These are phyloP conservation scores for Nothoprocta perdicaria DNA, from an alignment of 2,113 vertebrate species.

Conservation along the genomic window DNA sequence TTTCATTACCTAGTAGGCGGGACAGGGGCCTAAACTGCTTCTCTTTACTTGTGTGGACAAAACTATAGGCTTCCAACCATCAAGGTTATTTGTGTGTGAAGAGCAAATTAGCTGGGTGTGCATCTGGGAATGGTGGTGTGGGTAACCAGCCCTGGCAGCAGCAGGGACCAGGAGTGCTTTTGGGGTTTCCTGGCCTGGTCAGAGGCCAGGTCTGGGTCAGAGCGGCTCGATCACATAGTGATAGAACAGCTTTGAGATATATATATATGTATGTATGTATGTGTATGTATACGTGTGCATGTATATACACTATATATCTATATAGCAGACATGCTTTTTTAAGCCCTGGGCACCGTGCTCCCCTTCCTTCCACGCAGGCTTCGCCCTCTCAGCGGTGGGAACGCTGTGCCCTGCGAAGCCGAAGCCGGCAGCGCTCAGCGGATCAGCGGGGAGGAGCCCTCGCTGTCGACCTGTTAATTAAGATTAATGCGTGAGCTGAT, in stretches of 20 bases:
- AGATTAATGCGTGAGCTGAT: constrained; percentile 74
- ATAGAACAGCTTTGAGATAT: not conserved
- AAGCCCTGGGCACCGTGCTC: not conserved
- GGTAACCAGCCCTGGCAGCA: not conserved
- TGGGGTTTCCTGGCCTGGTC: not conserved
- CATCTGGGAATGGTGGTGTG: not conserved
- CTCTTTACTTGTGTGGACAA: accelerated
- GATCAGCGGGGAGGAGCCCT: constrained; percentile 57
- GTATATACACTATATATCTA: too few species aligned
- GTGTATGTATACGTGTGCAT: too few species aligned
- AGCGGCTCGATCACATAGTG: not conserved
- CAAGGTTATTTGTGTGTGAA: accelerated
- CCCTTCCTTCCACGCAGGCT: not conserved
- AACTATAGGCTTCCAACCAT: not conserved
- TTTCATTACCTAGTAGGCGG: not conserved
- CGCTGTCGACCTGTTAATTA: constrained; percentile 73
- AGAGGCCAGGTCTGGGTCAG: not conserved
- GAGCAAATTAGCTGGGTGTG: not conserved
- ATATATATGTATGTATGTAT: not conserved
- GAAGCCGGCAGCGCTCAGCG: constrained; percentile 45
- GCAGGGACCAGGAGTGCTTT: not conserved
- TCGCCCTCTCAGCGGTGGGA: accelerated
- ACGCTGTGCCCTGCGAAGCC: not conserved
- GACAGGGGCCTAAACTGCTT: not conserved
- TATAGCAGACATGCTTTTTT: not conserved